Evolutionary conservation across 2,113 vertebrate genomes (phyloP).

Genomic region (Pandion haliaetus): DNA sequence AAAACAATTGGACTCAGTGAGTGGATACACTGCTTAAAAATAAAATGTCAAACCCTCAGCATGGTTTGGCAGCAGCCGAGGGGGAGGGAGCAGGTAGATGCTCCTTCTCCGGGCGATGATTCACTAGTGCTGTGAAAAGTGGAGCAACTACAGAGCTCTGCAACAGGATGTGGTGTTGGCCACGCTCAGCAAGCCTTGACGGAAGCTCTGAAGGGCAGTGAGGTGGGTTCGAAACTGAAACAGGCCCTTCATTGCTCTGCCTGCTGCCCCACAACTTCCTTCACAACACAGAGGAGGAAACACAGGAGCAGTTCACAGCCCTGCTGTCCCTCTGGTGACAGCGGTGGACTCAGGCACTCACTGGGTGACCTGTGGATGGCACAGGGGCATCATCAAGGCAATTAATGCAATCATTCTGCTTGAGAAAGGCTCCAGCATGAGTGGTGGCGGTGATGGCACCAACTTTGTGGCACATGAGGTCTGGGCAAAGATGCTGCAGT

Average conservation of each 20-base stretch:
- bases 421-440: not conserved
- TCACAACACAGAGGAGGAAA: not conserved
- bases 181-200: fast-evolving
- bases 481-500: not conserved
- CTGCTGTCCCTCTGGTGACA: not conserved
- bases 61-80: not conserved
- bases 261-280: not conserved
- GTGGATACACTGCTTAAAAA: not conserved
- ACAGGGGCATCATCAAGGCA: not conserved
- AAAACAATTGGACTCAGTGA: not conserved
- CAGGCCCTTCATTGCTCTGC: not conserved
- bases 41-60: not conserved
- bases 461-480: fast-evolving
- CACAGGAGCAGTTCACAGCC: fast-evolving
- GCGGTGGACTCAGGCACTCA: not conserved
- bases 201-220: not conserved
- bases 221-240: not conserved
- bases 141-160: not conserved
- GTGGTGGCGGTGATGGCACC: not conserved
- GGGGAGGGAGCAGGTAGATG: not conserved
- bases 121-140: not conserved
- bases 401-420: not conserved
- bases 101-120: not conserved
- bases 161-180: slow-evolving; percentile 49
- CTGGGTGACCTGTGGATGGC: fast-evolving